A percentile compares a stretch with the other conserved stretches of the same genome.
phyloP scores from a whole-genome alignment of 2,888 invertebrate genomes.

The Creontiades dilutus region DNA sequence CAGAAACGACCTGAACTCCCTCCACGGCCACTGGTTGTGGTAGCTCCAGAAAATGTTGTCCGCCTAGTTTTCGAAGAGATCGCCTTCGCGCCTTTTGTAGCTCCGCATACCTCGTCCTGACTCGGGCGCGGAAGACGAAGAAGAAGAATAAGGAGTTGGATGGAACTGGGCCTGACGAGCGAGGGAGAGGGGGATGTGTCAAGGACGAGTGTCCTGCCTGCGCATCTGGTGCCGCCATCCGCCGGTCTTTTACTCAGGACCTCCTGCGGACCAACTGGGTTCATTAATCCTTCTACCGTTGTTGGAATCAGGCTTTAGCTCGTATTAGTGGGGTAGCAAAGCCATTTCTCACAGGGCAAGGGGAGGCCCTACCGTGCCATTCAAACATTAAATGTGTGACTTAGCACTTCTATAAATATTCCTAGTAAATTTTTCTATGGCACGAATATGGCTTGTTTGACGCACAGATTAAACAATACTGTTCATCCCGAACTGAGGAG shows the following conservation, averaged over 20 bases:
- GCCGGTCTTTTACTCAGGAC: constrained; percentile 2
- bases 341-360: no score
- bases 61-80: constrained; percentile 57
- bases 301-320: background rate
- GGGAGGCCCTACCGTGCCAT: no score
- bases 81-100: constrained; percentile 50
- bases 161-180: background rate
- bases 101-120: constrained; percentile 23
- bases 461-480: no score
- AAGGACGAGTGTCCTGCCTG: constrained; percentile 55
- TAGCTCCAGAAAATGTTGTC: constrained; percentile 63
- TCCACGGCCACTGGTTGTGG: constrained; percentile 54
- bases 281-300: constrained; percentile 46
- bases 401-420: no score
- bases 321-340: no score
- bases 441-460: no score
- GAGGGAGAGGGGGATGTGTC: constrained; percentile 49
- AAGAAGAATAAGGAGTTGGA: constrained; percentile 35
- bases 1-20: background rate
- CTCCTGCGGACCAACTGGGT: constrained; percentile 33
- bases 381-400: no score
- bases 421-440: no score
- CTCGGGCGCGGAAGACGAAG: constrained; percentile 30
- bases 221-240: constrained; percentile 42
- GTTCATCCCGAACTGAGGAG: no score